phyloP scores from a whole-genome alignment of 1,140 invertebrate genomes.

The Chionoecetes opilio region DNA sequence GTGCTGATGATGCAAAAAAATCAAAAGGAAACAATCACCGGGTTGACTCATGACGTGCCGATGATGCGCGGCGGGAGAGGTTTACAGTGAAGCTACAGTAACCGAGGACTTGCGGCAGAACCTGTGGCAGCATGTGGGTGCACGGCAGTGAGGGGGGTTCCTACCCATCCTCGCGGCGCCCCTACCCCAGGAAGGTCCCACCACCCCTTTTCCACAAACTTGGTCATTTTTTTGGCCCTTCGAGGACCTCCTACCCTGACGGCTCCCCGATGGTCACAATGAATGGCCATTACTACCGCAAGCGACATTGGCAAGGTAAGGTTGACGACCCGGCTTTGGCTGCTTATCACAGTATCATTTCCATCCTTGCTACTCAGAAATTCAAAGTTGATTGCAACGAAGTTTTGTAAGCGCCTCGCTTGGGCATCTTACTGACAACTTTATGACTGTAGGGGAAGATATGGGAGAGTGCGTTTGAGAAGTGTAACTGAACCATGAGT shows the following conservation, averaged over 20 bases:
- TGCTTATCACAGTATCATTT: not conserved
- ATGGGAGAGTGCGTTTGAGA: not conserved
- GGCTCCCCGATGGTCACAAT: not conserved
- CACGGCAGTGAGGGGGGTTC: not conserved
- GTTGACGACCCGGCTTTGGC: not conserved
- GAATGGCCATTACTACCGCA: conserved; percentile 16
- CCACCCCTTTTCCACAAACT: not conserved
- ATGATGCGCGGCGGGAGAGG: not conserved
- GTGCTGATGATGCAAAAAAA: not conserved
- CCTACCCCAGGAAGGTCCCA: not conserved
- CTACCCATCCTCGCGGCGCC: not conserved
- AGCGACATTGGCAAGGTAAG: conserved; percentile 3
- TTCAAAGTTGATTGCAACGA: not conserved
- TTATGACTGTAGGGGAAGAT: not conserved
- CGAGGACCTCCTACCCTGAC: not conserved
- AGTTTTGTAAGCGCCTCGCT: not conserved
- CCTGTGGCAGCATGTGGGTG: not conserved
- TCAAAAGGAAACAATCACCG: not conserved
- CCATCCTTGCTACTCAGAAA: not conserved
- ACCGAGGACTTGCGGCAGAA: not conserved
- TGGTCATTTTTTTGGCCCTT: not conserved
- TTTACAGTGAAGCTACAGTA: not conserved
- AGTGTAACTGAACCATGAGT: not conserved
- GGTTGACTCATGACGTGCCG: not conserved
- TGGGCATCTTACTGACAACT: not conserved